These are phyloP conservation scores for Pseudoips prasinana DNA, from an alignment of 2,888 invertebrate genomes.

Conservation along the genomic window DNA sequence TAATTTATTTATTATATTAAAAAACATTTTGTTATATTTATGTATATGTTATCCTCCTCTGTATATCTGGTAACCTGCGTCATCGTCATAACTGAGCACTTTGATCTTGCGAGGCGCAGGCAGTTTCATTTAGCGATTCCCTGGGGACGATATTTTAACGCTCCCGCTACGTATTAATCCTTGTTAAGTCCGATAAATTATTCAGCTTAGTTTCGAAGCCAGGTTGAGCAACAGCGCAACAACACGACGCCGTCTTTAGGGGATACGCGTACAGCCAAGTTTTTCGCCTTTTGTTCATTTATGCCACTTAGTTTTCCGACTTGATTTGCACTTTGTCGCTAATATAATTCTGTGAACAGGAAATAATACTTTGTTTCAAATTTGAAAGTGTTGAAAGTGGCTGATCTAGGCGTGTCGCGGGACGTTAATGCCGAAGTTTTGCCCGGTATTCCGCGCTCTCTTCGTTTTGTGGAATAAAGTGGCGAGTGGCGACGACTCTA, in stretches of 20 bases:
- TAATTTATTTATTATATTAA: no score
- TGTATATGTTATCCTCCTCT: no score
- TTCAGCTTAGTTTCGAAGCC: conserved; percentile 45
- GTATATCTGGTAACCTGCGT: no score
- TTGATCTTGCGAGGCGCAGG: conserved; percentile 16
- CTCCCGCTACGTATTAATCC: conserved; percentile 62
- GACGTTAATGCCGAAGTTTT: conserved; percentile 30
- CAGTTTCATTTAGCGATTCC: no score
- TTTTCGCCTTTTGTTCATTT: conserved; percentile 41
- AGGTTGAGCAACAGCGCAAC: conserved; percentile 21
- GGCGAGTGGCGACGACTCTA: not conserved
- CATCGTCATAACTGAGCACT: conserved; percentile 13
- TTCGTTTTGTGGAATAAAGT: not conserved
- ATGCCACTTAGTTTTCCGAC: conserved; percentile 40
- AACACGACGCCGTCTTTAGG: conserved; percentile 5
- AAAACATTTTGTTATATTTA: no score
- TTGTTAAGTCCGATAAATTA: conserved; percentile 68
- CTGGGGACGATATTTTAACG: conserved; percentile 52
- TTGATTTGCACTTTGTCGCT: conserved; percentile 29
- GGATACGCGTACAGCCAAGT: conserved; percentile 26
- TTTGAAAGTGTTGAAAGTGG: conserved; percentile 8
- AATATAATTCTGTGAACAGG: conserved; percentile 35
- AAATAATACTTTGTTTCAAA: conserved; percentile 30
- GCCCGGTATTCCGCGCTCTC: not conserved
- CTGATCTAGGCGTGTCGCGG: conserved; percentile 27